phyloP scores from a whole-genome alignment of 2,888 invertebrate genomes.

The Plagodis pulveraria region DNA sequence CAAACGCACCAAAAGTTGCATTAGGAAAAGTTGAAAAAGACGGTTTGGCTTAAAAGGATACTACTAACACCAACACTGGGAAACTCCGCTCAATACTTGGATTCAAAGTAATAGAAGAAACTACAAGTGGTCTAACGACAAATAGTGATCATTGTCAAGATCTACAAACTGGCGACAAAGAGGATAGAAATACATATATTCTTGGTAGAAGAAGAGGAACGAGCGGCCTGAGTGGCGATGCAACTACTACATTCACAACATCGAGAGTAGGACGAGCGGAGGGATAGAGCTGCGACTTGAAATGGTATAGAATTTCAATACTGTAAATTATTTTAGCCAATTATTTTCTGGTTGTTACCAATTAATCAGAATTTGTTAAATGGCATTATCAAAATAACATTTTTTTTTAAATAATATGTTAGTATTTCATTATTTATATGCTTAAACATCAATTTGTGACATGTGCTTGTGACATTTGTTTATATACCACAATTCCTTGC shows the following conservation, averaged over 20 bases:
- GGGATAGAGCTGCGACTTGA: conserved; percentile 71
- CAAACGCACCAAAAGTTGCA: conserved; percentile 18
- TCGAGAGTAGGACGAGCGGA: conserved; percentile 78
- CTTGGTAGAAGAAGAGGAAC: conserved; percentile 74
- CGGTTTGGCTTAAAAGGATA: conserved; percentile 68
- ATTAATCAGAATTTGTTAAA: too few relatives aligned
- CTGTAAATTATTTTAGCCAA: conserved; percentile 31
- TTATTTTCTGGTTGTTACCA: conserved; percentile 11
- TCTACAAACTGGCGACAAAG: conserved; percentile 78
- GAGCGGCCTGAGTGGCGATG: conserved; percentile 77
- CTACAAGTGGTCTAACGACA: conserved; percentile 80
- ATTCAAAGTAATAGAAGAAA: conserved; percentile 76
- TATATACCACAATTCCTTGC: too few relatives aligned
- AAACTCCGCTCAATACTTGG: conserved; percentile 75
- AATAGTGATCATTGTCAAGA: conserved; percentile 70
- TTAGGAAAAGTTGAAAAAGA: conserved; percentile 37
- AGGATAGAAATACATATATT: conserved; percentile 73
- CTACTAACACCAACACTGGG: conserved; percentile 77
- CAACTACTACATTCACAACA: conserved; percentile 84
- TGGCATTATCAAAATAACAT: too few relatives aligned
- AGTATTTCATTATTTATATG: too few relatives aligned
- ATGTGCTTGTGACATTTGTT: too few relatives aligned
- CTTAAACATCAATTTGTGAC: too few relatives aligned
- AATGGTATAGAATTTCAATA: conserved; percentile 70
- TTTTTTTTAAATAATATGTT: too few relatives aligned